These are phyloP conservation scores for Theonella swinhoei DNA, from an alignment of 37 sponge, comb jelly and placozoan species.

Conservation along the genomic window DNA sequence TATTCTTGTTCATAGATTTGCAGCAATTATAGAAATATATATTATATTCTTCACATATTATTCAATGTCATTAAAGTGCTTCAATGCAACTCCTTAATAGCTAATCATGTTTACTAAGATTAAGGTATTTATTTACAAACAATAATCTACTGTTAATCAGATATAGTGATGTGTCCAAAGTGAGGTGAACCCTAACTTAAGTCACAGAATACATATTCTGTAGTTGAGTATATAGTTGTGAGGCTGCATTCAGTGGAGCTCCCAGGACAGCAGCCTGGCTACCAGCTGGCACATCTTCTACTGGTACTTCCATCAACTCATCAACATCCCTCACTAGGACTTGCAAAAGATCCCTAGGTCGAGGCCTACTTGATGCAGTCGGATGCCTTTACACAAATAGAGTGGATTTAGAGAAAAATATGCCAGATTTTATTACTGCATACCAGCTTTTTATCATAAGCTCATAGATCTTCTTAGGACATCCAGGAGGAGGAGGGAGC, in stretches of 20 bases:
- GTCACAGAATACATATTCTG: background rate
- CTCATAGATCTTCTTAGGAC: background rate
- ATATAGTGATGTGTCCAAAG: no score
- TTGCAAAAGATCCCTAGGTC: background rate
- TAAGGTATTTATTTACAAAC: no score
- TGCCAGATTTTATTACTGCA: background rate
- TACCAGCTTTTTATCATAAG: background rate
- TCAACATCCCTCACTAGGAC: background rate
- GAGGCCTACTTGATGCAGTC: background rate
- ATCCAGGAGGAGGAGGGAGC: background rate
- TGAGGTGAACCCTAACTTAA: no score
- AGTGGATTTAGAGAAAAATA: background rate
- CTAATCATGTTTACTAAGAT: no score
- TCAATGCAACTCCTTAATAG: no score
- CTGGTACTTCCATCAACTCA: background rate
- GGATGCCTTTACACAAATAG: background rate
- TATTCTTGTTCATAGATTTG: slow-evolving; percentile 11
- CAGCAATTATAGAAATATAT: no score
- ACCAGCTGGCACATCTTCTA: background rate
- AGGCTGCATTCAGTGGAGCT: background rate
- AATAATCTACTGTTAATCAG: no score
- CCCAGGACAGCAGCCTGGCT: background rate
- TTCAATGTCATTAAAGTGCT: background rate
- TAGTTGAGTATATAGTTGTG: background rate
- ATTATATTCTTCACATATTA: background rate